Evolutionary conservation across 2,113 vertebrate species (phyloP), one percentile per base, ranked within the genome.

Genomic region (Neoarius graeffei): DNA sequence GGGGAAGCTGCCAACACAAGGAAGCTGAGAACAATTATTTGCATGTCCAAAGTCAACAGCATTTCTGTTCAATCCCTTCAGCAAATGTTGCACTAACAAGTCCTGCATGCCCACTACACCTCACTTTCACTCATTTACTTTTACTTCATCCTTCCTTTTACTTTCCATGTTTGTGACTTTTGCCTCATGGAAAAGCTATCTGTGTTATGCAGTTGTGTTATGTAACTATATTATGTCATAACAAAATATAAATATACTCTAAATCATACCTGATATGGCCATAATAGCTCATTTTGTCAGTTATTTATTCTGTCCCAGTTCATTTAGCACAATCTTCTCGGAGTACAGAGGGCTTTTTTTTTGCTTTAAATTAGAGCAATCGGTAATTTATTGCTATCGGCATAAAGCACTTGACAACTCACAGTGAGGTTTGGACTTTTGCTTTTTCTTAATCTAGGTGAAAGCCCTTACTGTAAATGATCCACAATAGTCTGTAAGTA

Each of bases 21-120:
- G 19, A 76, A 74, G 4, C n/a, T 66, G 27, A 48, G 71, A 74
- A 17, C 7, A 88, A 82, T 88, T 27, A 87, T 64, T 59, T 30
- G 62, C 76, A 56, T 89, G 85, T 52, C 80, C 20, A 84, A 76
- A 87, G 11, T 79, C n/a, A 84, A 42, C 59, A 86, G 54, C 77
- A 66, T 74, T 62, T 62, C 50, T 66, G 10, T 0, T 30, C 13
- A 84, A 52, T 27, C 7, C 59, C 30, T 35, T 48, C 25, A 48
- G 35, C 30, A 76, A 50, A 52, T 19, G 35, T 11, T 23, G 30
- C 57, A 30, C 27, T 60, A 60, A 60, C 27, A 35, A 20, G 19
- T 60, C 27, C 56, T 23, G 14, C 27, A 71, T 3, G 20, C n/a
- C 17, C 83, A 20, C 4, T 14, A 11, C 23, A n/a, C 25, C 67